A percentile compares a stretch with the other conserved stretches of the same genome.
These are phyloP conservation scores for Muricea muricata DNA, from an alignment of 92 coral and sea anemone genomes.

Conservation along the genomic window DNA sequence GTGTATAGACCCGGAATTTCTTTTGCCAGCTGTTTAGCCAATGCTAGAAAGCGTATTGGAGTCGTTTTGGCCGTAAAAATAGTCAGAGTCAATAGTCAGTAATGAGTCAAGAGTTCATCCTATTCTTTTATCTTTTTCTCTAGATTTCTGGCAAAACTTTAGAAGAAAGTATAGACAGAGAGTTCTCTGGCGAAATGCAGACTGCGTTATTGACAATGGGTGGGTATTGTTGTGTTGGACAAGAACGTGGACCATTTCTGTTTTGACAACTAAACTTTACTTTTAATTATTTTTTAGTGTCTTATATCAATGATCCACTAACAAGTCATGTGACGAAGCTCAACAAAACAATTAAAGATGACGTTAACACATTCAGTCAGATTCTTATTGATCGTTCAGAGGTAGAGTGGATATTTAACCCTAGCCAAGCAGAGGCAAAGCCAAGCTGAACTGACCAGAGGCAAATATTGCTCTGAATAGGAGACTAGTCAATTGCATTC, in stretches of 20 bases:
- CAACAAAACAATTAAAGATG: neutral
- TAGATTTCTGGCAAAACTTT: neutral
- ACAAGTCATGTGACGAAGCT: conserved; percentile 4
- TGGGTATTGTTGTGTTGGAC: neutral
- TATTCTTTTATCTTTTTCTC: neutral
- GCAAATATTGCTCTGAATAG: too few relatives aligned
- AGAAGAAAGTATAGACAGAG: neutral
- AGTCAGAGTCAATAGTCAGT: too few relatives aligned
- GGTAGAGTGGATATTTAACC: neutral
- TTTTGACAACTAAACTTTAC: too few relatives aligned
- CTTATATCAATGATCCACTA: conserved; percentile 18
- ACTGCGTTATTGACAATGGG: conserved; percentile 6
- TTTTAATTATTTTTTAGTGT: neutral
- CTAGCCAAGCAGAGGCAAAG: neutral
- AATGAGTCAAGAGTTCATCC: neutral
- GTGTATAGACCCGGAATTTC: neutral
- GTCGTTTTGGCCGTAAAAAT: too few relatives aligned
- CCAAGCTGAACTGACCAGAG: too few relatives aligned
- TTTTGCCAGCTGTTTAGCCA: neutral
- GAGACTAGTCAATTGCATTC: too few relatives aligned
- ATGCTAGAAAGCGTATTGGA: neutral
- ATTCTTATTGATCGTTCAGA: conserved; percentile 9
- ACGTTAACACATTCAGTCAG: neutral
- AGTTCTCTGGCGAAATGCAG: conserved; percentile 11
- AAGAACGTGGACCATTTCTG: neutral